phyloP scores from a whole-genome alignment of 2,888 invertebrate species.

The Petrolisthes cinctipes region DNA sequence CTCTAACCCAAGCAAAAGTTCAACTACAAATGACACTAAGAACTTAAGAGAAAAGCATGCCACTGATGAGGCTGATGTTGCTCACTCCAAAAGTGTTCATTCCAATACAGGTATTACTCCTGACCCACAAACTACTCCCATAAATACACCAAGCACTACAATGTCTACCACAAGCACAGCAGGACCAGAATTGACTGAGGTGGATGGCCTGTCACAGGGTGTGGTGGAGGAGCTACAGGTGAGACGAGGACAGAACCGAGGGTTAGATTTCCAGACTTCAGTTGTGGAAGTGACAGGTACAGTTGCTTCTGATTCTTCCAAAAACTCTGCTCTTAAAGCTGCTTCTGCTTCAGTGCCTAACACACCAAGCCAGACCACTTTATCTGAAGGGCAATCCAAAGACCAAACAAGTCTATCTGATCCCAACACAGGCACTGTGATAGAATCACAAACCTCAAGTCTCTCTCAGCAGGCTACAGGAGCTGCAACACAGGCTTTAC shows the following conservation, averaged over 20 bases:
- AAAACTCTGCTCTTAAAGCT: background rate
- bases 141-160: background rate
- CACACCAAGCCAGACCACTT: background rate
- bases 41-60: no score
- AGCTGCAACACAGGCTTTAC: background rate
- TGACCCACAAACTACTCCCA: background rate
- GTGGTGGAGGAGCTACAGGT: background rate
- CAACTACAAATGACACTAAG: background rate
- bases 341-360: background rate
- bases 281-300: slow-evolving; percentile 6
- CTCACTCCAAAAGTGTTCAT: background rate
- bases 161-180: background rate
- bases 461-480: background rate
- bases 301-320: background rate
- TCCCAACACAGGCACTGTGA: background rate
- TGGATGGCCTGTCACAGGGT: slow-evolving; percentile 6
- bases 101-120: background rate
- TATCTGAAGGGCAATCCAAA: background rate
- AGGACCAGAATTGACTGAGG: background rate
- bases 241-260: background rate
- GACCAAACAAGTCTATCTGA: background rate
- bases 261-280: background rate
- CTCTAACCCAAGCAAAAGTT: background rate
- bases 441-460: background rate
- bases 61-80: no score